Evolutionary conservation across 2,113 vertebrate species (phyloP).

Genomic region (Brienomyrus brachyistius): DNA sequence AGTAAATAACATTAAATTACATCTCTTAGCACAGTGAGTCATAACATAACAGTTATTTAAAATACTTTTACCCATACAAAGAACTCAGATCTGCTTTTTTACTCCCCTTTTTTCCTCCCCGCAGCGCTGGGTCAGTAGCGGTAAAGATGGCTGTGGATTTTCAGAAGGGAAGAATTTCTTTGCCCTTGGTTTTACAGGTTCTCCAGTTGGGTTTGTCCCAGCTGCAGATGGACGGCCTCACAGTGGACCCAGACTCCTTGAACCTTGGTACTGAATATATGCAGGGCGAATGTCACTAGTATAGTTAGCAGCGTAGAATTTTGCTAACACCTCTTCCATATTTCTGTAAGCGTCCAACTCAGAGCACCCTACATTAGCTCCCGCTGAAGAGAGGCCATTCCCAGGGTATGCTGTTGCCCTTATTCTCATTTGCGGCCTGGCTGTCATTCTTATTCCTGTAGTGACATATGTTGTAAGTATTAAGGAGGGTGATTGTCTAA

Average conservation of each 20-base stretch:
- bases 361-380: not conserved
- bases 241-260: slow-evolving; percentile 7
- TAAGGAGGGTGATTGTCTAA: not conserved
- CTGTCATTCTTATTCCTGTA: not conserved
- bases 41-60: not conserved
- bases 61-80: not conserved
- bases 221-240: slow-evolving; percentile 8
- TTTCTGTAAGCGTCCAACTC: not conserved
- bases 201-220: slow-evolving; percentile 1
- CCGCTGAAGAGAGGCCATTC: slow-evolving; percentile 14
- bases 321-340: not conserved
- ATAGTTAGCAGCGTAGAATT: not conserved
- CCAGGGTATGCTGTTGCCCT: slow-evolving; percentile 31
- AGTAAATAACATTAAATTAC: not conserved
- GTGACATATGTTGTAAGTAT: slow-evolving; percentile 31
- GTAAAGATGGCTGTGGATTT: not conserved
- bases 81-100: not conserved
- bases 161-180: not conserved
- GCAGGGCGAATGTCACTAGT: not conserved
- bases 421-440: slow-evolving; percentile 23
- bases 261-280: not conserved
- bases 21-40: not conserved
- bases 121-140: not conserved
- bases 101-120: not conserved
- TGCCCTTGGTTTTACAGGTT: not conserved